These are phyloP conservation scores for Halictus ligatus DNA, from an alignment of 2,888 invertebrate genomes.

Conservation along the genomic window DNA sequence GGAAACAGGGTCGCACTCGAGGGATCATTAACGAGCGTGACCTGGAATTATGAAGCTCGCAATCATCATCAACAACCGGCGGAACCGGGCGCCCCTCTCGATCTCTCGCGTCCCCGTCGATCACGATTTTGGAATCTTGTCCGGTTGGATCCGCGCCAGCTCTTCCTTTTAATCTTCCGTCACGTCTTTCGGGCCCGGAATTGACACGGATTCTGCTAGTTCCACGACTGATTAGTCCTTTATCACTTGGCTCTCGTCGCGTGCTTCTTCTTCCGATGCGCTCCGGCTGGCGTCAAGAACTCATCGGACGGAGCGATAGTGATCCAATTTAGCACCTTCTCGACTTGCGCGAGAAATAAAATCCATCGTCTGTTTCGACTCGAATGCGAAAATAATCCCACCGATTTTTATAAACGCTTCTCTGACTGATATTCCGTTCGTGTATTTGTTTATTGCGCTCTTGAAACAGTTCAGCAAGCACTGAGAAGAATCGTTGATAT, in stretches of 20 bases:
- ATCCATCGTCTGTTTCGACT: no score
- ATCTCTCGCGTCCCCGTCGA: slow-evolving; percentile 26
- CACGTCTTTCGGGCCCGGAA: slow-evolving; percentile 5
- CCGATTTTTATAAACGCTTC: not conserved
- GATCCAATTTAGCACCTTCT: no score
- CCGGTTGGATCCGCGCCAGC: slow-evolving; percentile 44
- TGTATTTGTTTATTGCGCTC: not conserved
- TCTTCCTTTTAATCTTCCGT: slow-evolving; percentile 43
- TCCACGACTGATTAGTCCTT: slow-evolving; percentile 10
- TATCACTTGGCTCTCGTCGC: not conserved
- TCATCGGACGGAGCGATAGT: not conserved
- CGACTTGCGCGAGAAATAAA: no score
- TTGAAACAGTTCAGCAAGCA: not conserved
- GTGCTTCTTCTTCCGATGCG: not conserved
- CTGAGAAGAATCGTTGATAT: not conserved
- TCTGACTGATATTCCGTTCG: not conserved
- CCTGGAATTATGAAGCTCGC: slow-evolving; percentile 46
- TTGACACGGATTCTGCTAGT: slow-evolving; percentile 1
- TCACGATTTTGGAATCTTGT: slow-evolving; percentile 26
- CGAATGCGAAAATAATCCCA: no score
- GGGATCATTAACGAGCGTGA: slow-evolving; percentile 53
- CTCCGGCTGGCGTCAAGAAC: not conserved
- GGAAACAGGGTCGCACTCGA: slow-evolving; percentile 13
- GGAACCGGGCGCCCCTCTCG: not conserved
- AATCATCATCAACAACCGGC: slow-evolving; percentile 30